These are phyloP conservation scores for Macroglossus sobrinus DNA, from an alignment of 2,113 vertebrate species.

Conservation along the genomic window DNA sequence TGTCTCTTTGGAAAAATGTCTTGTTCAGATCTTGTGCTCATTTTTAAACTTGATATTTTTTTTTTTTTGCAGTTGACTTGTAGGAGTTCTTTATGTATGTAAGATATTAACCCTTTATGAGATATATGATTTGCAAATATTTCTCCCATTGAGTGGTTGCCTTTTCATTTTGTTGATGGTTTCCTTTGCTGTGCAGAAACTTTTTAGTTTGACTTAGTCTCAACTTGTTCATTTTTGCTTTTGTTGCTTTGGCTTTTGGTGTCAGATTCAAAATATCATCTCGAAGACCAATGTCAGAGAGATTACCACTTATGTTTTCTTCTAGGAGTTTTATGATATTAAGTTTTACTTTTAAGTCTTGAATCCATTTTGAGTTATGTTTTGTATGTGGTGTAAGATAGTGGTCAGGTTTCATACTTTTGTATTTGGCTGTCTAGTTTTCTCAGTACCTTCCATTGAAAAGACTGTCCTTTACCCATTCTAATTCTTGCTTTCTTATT, in stretches of 20 bases:
- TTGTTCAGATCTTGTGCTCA: too few species aligned
- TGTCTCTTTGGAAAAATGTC: neutral
- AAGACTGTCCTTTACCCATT: neutral
- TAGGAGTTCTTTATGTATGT: neutral
- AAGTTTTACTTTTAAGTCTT: neutral
- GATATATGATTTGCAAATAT: neutral
- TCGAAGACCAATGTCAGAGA: neutral
- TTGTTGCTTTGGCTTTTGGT: neutral
- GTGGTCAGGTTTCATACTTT: neutral
- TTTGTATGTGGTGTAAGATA: neutral
- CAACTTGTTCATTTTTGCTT: too few species aligned
- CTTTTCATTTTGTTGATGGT: neutral
- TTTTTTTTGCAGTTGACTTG: neutral
- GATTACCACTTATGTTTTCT: neutral
- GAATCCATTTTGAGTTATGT: neutral
- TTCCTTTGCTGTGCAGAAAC: neutral
- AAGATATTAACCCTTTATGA: neutral
- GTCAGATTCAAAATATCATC: neutral
- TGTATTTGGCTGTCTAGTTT: neutral
- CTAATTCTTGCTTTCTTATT: neutral
- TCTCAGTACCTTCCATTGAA: neutral
- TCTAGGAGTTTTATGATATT: neutral
- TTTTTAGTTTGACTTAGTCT: too few species aligned
- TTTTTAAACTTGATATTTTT: neutral
- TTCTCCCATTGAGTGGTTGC: neutral